Base-by-base conservation (phyloP, 2,888 invertebrate species). In the Disparrhopalites patrizii region DNA sequence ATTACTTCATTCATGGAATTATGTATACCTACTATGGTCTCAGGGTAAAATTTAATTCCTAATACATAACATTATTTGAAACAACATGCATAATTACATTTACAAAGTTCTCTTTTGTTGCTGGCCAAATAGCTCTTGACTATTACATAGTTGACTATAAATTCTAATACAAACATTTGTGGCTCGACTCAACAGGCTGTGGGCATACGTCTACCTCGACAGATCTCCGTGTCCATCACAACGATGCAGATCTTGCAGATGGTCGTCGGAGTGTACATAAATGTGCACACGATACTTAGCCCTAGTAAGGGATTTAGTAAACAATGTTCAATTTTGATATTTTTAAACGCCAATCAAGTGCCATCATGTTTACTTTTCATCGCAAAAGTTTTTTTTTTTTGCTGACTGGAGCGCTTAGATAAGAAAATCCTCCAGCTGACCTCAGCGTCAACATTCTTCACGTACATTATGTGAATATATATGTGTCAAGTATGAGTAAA, bases 21-120 rank as follows among this genome's bases (percentile, higher is more conserved):
- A 73, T 73, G 73, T 73, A 73, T 54, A 50, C 69, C 8, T 73
- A 73, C 51, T 73, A 73, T 52, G 68, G 66, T 28, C 58, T 70
- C 8, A 69, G 54, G 57, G 68, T 68, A 54, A 55, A 18, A 7
- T 33, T 15, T 47, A 50, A 50, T 18, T 13, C 5, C 2, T 28
- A 65, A 57, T 13, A 36, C 28, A 36, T 27, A n/a, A 47, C 36
- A 60, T 20, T 38, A 28, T 65, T 30, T 20, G 13, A 5, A 5
- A n/a, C 25, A 15, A 20, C 43, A 4, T 40, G 27, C 18, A 51
- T 43, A 36, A 27, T 10, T 55, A 4, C 25, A 10, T 5, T 51
- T 43, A n/a, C n/a, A n/a, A n/a, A n/a, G n/a, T n/a, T n/a, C n/a
- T n/a, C n/a, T n/a, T n/a, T n/a, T n/a, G n/a, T n/a, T n/a, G n/a